These are phyloP conservation scores for Crepidodera aurea DNA, from an alignment of 2,888 invertebrate species.

Conservation along the genomic window DNA sequence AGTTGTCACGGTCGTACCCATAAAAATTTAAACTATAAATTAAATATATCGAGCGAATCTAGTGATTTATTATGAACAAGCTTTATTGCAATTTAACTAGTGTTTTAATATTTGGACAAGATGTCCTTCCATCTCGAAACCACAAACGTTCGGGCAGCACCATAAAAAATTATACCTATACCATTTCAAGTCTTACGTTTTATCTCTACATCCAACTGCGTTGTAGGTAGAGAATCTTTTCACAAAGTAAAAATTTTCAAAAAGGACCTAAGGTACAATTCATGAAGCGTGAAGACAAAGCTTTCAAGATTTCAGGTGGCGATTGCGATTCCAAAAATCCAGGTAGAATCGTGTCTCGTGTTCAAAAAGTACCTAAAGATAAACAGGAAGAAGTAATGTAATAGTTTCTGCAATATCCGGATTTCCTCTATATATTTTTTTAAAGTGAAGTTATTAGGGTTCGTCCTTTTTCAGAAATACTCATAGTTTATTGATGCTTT, in stretches of 20 bases:
- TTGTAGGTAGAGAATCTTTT: not conserved
- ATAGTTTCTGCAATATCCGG: not conserved
- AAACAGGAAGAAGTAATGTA: constrained; percentile 7
- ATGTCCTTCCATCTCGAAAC: too few species aligned
- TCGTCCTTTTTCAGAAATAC: not conserved
- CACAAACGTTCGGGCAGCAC: too few species aligned
- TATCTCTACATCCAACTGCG: not conserved
- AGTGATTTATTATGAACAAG: too few species aligned
- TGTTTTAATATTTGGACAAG: too few species aligned
- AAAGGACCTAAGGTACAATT: not conserved
- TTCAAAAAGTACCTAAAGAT: not conserved
- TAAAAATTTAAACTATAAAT: too few species aligned
- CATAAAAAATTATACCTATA: not conserved
- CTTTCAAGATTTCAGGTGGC: constrained; percentile 12
- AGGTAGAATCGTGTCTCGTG: constrained; percentile 13
- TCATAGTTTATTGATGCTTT: not conserved
- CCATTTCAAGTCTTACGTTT: not conserved
- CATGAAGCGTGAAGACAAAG: constrained; percentile 10
- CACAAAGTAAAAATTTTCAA: not conserved
- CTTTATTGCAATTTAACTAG: too few species aligned
- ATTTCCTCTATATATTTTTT: not conserved
- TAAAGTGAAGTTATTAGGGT: not conserved
- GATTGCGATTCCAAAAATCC: constrained; percentile 4
- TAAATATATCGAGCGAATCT: too few species aligned
- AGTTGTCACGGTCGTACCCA: too few species aligned